Percentiles rank a stretch among this genome's conserved stretches.
Evolutionary conservation across 2,113 vertebrate genomes (phyloP).

Genomic region (Semicossyphus pulcher): DNA sequence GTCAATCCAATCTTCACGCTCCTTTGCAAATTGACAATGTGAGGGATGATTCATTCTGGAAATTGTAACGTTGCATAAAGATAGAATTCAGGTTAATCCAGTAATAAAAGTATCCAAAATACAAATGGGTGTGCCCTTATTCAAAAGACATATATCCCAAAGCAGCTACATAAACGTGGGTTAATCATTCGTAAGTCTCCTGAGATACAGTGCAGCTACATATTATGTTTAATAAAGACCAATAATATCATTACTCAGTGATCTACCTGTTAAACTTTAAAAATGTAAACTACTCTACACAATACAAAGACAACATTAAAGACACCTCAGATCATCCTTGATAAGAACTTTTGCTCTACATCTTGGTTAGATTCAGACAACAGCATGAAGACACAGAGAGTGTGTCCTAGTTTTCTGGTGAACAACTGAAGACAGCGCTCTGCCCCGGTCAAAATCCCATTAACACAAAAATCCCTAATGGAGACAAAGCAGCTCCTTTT

Average conservation of each 20-base stretch:
- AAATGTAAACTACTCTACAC: too few species aligned
- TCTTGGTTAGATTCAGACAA: conserved; percentile 3
- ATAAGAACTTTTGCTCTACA: not conserved
- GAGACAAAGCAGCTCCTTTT: conserved; percentile 77
- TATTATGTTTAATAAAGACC: not conserved
- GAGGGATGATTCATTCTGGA: not conserved
- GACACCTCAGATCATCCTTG: not conserved
- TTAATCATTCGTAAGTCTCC: too few species aligned
- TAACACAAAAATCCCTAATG: conserved; percentile 54
- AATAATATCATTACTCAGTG: not conserved
- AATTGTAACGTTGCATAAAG: not conserved
- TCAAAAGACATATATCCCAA: not conserved
- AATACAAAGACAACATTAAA: not conserved
- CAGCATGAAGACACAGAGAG: not conserved
- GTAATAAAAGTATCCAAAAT: not conserved
- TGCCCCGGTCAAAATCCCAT: conserved; percentile 38
- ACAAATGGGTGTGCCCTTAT: not conserved
- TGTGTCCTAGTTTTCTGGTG: conserved; percentile 16
- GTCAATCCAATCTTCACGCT: too few species aligned
- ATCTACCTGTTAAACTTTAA: too few species aligned
- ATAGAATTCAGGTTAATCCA: not conserved
- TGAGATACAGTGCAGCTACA: too few species aligned
- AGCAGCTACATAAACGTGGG: not conserved
- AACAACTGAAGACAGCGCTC: conserved; percentile 19
- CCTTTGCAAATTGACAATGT: not conserved